Evolutionary conservation across 2,888 invertebrate genomes (phyloP), one percentile per base, ranked within the genome.

Genomic region (Limnephilus lunatus): DNA sequence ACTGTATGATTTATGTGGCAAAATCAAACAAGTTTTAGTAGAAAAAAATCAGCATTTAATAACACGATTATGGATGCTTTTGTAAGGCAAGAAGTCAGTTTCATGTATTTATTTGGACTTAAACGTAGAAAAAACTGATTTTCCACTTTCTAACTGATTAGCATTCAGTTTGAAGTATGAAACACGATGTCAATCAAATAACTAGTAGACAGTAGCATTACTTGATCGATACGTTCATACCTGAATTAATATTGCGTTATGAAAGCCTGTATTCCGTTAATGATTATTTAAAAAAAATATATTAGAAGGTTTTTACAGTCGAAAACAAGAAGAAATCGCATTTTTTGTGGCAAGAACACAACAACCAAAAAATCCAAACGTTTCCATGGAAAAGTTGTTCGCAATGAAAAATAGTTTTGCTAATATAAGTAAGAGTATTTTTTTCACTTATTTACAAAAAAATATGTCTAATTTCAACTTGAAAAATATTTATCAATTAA

Each of bases 1-100:
- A 31, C 87, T 30, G 48, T 86, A 87, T 87, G 87, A 87, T 53
- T 87, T 87, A 87, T 87, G 87, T 30, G 14, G 87, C 87, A 53
- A 87, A 87, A 87, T 87, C 87, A 53, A 53, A 87, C 68, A 85
- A 85, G 85, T 85, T 85, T n/a, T 44, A 1, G 9, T 7, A 68
- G n/a, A 25, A 14, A 39, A 85, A 85, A 85, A 85, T 32, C 85
- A 39, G 44, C 44, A n/a, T 19, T 82, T 39, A 85, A 85, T 85
- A 85, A 85, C n/a, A 35, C 25, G 39, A 85, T 85, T 85, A 85
- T 85, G 82, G 31, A 82, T 82, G 85, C 35, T 85, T 85, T 32
- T 85, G 30, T 82, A 32, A 32, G 32, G 31, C 82, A 82, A 82
- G 82, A 82, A 82, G 82, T 31, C 31, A 14, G 32, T 82, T 82